Conservation (phyloP, 1,140 invertebrate species). For the Lepidostoma basale region DNA sequence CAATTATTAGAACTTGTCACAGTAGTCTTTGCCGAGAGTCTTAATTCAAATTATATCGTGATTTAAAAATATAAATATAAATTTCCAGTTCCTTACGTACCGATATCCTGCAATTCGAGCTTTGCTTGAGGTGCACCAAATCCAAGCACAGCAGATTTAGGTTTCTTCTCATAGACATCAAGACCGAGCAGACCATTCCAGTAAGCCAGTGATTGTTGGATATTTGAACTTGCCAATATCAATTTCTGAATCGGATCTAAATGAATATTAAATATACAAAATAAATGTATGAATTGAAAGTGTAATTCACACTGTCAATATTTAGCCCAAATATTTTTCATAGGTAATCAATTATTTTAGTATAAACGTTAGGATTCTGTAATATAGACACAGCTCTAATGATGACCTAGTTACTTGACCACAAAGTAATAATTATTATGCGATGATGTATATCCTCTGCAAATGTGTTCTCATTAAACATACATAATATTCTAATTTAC, state of each 20-base stretch:
- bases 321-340: too few species aligned
- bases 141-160: conserved; percentile 68
- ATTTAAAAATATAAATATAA: conserved; percentile 40
- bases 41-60: not conserved
- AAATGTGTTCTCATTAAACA: too few species aligned
- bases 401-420: too few species aligned
- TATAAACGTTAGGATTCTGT: too few species aligned
- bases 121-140: conserved; percentile 78
- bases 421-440: too few species aligned
- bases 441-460: too few species aligned
- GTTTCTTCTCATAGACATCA: conserved; percentile 68
- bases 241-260: conserved; percentile 86
- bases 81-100: conserved; percentile 53
- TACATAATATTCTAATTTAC: too few species aligned
- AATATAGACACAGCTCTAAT: too few species aligned
- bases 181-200: conserved; percentile 83
- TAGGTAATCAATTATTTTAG: too few species aligned
- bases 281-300: not conserved
- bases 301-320: too few species aligned
- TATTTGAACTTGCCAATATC: conserved; percentile 77
- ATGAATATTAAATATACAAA: conserved; percentile 39
- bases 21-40: not conserved
- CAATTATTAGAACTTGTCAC: too few species aligned
- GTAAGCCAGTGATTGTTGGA: conserved; percentile 78
- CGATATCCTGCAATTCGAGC: conserved; percentile 75